phyloP scores from a whole-genome alignment of 2,797 vertebrate species.

The Xenops minutus region DNA sequence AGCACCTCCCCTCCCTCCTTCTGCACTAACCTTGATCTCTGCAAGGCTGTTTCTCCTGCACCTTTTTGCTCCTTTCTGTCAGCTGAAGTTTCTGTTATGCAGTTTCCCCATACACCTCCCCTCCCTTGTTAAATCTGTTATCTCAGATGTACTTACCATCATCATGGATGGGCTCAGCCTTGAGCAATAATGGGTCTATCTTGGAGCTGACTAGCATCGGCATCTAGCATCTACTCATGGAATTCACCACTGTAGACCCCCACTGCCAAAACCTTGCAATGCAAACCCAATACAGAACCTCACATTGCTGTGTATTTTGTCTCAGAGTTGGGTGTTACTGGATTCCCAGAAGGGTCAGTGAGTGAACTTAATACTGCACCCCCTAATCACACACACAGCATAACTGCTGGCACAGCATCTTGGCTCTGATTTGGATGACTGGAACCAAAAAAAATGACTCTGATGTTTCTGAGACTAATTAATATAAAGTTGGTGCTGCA shows the following conservation, averaged over 20 bases:
- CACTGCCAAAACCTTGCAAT: not conserved
- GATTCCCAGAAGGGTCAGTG: not conserved
- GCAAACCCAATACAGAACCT: not conserved
- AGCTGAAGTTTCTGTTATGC: not conserved
- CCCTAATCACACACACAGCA: not conserved
- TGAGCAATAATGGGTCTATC: not conserved
- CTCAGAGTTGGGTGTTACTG: not conserved
- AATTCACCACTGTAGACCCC: accelerated
- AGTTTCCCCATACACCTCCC: no score
- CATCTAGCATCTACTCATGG: not conserved
- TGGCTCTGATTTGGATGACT: not conserved
- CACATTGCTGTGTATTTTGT: not conserved
- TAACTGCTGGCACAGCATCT: not conserved
- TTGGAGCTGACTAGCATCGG: not conserved
- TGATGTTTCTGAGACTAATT: not conserved
- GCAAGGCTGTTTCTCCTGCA: not conserved
- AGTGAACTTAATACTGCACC: not conserved
- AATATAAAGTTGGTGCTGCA: not conserved
- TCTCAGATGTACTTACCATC: not conserved
- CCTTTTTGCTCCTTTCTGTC: not conserved
- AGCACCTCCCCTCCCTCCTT: not conserved
- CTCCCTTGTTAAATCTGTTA: not conserved
- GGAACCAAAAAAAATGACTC: not conserved
- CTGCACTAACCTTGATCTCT: not conserved
- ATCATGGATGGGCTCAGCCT: accelerated